phyloP scores from a whole-genome alignment of 2,113 vertebrate species.

The Grammomys dolichurus region DNA sequence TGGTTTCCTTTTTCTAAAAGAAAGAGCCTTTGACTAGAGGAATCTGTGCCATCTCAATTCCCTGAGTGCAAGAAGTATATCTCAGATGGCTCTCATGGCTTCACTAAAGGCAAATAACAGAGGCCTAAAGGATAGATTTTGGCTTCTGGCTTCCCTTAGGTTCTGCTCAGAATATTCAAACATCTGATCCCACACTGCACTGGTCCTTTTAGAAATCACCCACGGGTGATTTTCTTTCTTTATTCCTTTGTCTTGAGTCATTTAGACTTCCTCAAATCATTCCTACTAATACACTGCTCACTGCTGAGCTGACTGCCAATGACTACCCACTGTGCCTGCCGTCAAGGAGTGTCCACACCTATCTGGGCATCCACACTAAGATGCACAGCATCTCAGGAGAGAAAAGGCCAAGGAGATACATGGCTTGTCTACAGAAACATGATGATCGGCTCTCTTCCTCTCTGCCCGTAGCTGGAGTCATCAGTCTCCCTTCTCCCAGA shows the following conservation, averaged over 20 bases:
- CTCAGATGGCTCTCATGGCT: background rate
- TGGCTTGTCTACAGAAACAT: background rate
- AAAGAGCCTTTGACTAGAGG: background rate
- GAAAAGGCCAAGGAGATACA: background rate
- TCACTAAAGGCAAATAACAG: background rate
- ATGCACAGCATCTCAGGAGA: background rate
- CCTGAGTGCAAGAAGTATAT: background rate
- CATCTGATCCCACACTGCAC: background rate
- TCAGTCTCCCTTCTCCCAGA: background rate
- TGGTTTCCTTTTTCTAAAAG: background rate
- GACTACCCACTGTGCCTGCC: background rate
- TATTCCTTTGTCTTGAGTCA: constrained; percentile 9
- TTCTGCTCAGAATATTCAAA: background rate
- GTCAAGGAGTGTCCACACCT: background rate
- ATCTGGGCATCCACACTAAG: background rate
- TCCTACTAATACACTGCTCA: background rate
- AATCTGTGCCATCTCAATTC: background rate
- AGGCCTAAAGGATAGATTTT: background rate
- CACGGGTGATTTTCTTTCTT: background rate
- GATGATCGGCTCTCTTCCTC: background rate
- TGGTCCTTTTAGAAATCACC: background rate
- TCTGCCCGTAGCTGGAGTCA: background rate
- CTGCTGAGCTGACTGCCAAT: background rate
- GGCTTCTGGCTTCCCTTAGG: constrained; percentile 41
- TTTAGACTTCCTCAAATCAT: background rate